These are phyloP conservation scores for Antheraea yamamai DNA, from an alignment of 2,888 invertebrate species.

Conservation along the genomic window DNA sequence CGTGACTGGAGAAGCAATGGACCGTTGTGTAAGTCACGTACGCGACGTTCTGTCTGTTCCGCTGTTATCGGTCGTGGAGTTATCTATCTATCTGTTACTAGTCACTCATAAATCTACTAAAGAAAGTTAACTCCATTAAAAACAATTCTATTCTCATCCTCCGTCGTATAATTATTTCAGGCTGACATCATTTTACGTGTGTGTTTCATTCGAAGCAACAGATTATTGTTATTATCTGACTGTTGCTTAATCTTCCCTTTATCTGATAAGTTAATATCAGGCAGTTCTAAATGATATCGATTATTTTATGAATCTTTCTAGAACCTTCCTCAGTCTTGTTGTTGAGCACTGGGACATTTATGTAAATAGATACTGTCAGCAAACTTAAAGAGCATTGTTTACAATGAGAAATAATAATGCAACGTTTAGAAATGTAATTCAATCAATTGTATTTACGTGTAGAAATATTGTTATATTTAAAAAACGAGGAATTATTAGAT, in stretches of 20 bases:
- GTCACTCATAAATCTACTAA: not conserved
- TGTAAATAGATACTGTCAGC: not conserved
- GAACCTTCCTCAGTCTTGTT: not conserved
- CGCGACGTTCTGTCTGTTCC: constrained; percentile 23
- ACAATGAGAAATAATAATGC: not conserved
- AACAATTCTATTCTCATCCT: not conserved
- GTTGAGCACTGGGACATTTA: not conserved
- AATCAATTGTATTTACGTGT: not conserved
- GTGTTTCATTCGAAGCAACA: not conserved
- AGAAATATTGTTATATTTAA: not conserved
- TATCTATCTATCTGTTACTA: constrained; percentile 10
- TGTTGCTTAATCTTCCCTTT: not conserved
- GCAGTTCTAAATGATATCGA: not conserved
- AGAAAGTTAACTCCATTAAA: not conserved
- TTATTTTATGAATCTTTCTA: not conserved
- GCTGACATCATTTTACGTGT: not conserved
- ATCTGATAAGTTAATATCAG: constrained; percentile 3
- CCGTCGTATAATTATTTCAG: not conserved
- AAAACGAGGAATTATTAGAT: not conserved
- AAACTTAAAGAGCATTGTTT: not conserved
- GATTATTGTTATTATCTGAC: not conserved
- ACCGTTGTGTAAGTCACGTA: constrained; percentile 42
- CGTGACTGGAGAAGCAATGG: constrained; percentile 62
- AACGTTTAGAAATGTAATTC: not conserved
- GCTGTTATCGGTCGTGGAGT: constrained; percentile 20